A percentile compares a stretch with the other conserved stretches of the same genome.
phyloP scores from a whole-genome alignment of 37 sponge, comb jelly and placozoan genomes.

The Theonella swinhoei region DNA sequence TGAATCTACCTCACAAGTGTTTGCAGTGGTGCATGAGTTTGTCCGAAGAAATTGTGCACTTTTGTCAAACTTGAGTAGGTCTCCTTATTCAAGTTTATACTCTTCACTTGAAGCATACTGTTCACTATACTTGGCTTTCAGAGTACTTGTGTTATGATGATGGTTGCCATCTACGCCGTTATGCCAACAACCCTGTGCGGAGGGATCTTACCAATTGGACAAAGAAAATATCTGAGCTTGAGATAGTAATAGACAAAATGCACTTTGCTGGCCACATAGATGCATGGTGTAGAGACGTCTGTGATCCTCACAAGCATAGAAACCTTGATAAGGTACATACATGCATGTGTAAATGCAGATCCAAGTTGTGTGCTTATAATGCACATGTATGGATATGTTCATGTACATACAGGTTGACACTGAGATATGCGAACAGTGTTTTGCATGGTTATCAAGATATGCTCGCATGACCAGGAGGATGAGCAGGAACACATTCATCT shows the following conservation, averaged over 20 bases:
- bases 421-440: conserved; percentile 43
- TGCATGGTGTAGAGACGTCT: neutral
- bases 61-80: conserved; percentile 7
- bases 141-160: conserved; percentile 23
- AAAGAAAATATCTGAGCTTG: neutral
- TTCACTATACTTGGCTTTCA: too few species aligned
- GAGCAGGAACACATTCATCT: conserved; percentile 32
- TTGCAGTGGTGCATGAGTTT: conserved; percentile 14
- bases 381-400: neutral
- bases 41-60: neutral
- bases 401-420: conserved; percentile 37
- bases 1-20: conserved; percentile 37
- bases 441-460: conserved; percentile 49
- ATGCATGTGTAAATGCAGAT: too few species aligned
- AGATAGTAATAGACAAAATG: conserved; percentile 17
- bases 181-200: conserved; percentile 15
- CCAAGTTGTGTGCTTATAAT: too few species aligned
- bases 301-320: neutral
- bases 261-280: conserved; percentile 31
- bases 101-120: too few species aligned
- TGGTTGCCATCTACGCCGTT: conserved; percentile 13
- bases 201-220: neutral
- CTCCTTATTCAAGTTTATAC: neutral
- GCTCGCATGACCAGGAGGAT: conserved; percentile 21
- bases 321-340: conserved; percentile 1